Conservation (phyloP, 1,140 invertebrate species). For the Cardiocondyla obscurior region DNA sequence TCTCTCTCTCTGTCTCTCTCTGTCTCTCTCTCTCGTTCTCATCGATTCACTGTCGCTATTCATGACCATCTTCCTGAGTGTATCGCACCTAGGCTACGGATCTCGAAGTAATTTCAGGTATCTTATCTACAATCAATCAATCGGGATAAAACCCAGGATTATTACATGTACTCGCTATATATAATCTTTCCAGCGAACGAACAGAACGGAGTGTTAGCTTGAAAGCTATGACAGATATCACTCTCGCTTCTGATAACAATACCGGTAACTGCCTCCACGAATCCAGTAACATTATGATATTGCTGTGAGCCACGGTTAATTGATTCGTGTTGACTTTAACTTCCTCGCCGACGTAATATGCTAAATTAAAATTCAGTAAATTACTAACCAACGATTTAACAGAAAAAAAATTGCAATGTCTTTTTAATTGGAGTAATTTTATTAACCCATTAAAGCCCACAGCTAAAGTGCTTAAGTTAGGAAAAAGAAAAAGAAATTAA, state of each 20-base stretch:
- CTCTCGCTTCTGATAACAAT: constrained; percentile 29
- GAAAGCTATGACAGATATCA: constrained; percentile 20
- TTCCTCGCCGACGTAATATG: neutral
- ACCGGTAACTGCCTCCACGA: neutral
- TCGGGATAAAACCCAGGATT: constrained; percentile 38
- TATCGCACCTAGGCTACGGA: neutral
- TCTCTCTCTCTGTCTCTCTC: too few relatives aligned
- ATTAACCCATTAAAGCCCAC: too few relatives aligned
- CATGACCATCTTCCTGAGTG: neutral
- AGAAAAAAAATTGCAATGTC: constrained; percentile 8
- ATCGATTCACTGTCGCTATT: neutral
- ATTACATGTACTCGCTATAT: constrained; percentile 1
- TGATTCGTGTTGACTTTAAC: constrained; percentile 42
- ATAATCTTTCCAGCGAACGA: constrained; percentile 1
- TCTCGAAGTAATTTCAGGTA: constrained; percentile 16
- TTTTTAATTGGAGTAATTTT: neutral
- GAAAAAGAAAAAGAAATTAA: too few relatives aligned
- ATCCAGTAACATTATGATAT: neutral
- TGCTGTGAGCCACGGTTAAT: constrained; percentile 18
- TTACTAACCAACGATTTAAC: neutral
- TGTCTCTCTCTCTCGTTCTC: too few relatives aligned
- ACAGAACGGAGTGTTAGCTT: constrained; percentile 24
- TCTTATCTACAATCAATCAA: constrained; percentile 33
- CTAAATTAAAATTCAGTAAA: neutral
- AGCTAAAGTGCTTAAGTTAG: too few relatives aligned